Conservation (phyloP, 2,888 invertebrate species). For the Zootermopsis nevadensis region DNA sequence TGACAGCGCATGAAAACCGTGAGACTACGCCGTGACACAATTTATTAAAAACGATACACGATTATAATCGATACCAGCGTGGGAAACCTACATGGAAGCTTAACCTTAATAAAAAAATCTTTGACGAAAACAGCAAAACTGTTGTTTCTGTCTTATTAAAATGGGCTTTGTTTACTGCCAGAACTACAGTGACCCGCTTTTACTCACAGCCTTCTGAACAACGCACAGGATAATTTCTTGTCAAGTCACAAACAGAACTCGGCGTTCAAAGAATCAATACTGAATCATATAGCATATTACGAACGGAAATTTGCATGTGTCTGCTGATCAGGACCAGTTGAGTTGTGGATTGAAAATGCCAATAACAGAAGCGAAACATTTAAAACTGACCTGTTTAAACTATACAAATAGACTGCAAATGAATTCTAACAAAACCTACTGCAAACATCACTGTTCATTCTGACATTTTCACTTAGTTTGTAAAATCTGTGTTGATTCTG, state of each 20-base stretch:
- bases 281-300: neutral
- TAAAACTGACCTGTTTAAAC: neutral
- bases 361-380: constrained; percentile 16
- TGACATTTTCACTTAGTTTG: neutral
- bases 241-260: neutral
- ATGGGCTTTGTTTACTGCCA: too few relatives aligned
- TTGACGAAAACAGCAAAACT: too few relatives aligned
- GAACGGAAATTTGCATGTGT: constrained; percentile 5
- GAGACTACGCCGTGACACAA: too few relatives aligned
- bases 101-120: too few relatives aligned
- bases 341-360: constrained; percentile 4
- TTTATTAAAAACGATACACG: too few relatives aligned
- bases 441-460: neutral
- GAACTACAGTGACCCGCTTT: too few relatives aligned
- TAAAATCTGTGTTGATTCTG: neutral
- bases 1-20: too few relatives aligned
- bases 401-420: neutral
- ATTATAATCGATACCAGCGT: too few relatives aligned
- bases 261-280: neutral
- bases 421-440: neutral
- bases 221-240: neutral
- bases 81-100: too few relatives aligned
- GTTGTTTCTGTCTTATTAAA: too few relatives aligned
- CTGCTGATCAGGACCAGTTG: constrained; percentile 9
- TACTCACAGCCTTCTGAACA: too few relatives aligned